Percentiles rank a stretch among this genome's conserved stretches.
These are phyloP conservation scores for Meganola albula DNA, from an alignment of 2,888 invertebrate genomes.

Conservation along the genomic window DNA sequence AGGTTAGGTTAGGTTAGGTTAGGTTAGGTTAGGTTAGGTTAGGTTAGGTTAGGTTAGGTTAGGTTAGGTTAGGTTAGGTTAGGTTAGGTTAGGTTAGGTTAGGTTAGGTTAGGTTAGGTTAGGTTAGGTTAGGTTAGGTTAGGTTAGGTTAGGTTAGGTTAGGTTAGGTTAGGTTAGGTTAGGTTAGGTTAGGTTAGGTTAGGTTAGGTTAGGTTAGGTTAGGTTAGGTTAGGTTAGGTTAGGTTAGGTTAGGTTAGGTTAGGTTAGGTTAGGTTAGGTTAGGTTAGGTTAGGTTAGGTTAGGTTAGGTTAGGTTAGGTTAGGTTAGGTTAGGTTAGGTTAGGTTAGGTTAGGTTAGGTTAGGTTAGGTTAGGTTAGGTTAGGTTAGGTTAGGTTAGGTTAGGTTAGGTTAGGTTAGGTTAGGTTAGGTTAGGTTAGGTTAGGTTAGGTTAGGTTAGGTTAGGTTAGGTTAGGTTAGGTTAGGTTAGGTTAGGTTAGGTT, in stretches of 20 bases:
- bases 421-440: slow-evolving; percentile 5
- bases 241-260: slow-evolving; percentile 4
- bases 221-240: slow-evolving; percentile 3
- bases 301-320: slow-evolving; percentile 6
- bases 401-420: slow-evolving; percentile 6
- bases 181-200: slow-evolving; percentile 8
- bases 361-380: slow-evolving; percentile 7
- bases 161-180: slow-evolving; percentile 8
- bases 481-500: slow-evolving; percentile 7
- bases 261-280: slow-evolving; percentile 4
- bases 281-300: slow-evolving; percentile 6
- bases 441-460: slow-evolving; percentile 10
- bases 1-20: slow-evolving; percentile 8
- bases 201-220: slow-evolving; percentile 15
- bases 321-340: slow-evolving; percentile 8
- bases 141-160: slow-evolving; percentile 8
- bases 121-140: slow-evolving; percentile 8
- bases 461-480: slow-evolving; percentile 10
- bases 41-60: slow-evolving; percentile 8
- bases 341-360: slow-evolving; percentile 9
- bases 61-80: slow-evolving; percentile 8
- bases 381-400: slow-evolving; percentile 6
- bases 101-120: slow-evolving; percentile 8
- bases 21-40: slow-evolving; percentile 8
- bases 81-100: slow-evolving; percentile 8